phyloP scores from a whole-genome alignment of 92 coral and sea anemone genomes.

The Phenganax marumi region DNA sequence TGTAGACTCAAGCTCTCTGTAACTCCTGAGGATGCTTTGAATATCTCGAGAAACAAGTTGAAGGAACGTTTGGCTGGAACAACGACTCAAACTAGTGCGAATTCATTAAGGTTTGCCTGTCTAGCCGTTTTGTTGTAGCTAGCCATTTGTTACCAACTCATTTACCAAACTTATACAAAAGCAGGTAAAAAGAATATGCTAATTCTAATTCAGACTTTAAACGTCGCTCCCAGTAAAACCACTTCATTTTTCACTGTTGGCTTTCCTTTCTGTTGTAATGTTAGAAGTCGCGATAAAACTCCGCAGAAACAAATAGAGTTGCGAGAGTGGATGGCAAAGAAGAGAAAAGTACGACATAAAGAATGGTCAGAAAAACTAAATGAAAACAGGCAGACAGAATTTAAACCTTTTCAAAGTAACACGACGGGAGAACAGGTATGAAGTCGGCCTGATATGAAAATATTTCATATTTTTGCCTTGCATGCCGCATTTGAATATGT shows the following conservation, averaged over 20 bases:
- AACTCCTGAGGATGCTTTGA: not conserved
- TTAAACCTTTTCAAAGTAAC: conserved; percentile 32
- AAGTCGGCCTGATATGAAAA: not conserved
- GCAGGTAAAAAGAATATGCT: no score
- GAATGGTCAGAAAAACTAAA: conserved; percentile 25
- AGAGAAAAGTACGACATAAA: conserved; percentile 33
- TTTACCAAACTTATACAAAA: no score
- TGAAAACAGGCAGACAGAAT: conserved; percentile 33
- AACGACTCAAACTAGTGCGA: conserved; percentile 10
- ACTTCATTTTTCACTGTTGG: not conserved
- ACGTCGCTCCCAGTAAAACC: no score
- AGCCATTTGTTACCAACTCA: not conserved
- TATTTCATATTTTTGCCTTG: not conserved
- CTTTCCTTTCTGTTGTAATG: not conserved
- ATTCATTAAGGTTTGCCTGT: conserved; percentile 19
- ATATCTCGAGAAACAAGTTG: conserved; percentile 18
- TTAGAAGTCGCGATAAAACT: conserved; percentile 35
- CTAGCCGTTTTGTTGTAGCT: not conserved
- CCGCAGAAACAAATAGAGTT: conserved; percentile 41
- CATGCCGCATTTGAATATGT: no score
- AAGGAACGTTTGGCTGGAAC: conserved; percentile 13
- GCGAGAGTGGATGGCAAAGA: conserved; percentile 37
- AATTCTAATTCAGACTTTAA: no score
- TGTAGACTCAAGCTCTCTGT: conserved; percentile 22
- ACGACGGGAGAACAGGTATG: not conserved